Base-by-base conservation (phyloP, 2,797 vertebrate species). In the Macroramphosus scolopax region DNA sequence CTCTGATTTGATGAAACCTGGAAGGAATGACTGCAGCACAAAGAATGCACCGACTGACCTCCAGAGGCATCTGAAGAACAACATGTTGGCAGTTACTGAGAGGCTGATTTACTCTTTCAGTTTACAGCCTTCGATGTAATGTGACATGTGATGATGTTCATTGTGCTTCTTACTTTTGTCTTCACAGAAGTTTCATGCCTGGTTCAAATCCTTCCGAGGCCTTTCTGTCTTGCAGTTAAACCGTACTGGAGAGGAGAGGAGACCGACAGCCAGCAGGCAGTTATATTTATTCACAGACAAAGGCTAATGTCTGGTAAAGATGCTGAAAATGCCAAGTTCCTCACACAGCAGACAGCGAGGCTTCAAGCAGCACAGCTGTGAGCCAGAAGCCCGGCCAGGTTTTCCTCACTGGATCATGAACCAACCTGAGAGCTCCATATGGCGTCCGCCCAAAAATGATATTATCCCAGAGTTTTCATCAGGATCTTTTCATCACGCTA, bases 401-500 rank as follows among this genome's bases (percentile, higher is more conserved):
- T 77, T 53, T 77, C 61, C 59, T 63, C 35, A 20, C 66, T 81
- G 63, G 72, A 77, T 78, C 50, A 1, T 5, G 63, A 82, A 82
- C 81, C 81, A 81, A 81, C 75, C 83, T 80, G 75, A 85, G 76
- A 80, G 58, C 58, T 78, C 68, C 22, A 41, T 32, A 67, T 87
- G 88, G 84, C 82, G 65, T 25, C 1, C 40, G 36, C 80, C 86
- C 87, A 87, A 87, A 68, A 80, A 82, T 77, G 17, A 87, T 84
- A 84, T 85, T 87, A 86, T 84, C 79, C 84, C 58, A 60, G 58
- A 77, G 60, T 84, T 88, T 88, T 86, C 85, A 83, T 86, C 77
- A 78, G 75, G 77, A 75, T 63, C 82, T 84, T 84, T 87, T 88
- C 77, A 84, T 88, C 83, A 82, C 75, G 71, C 63, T 75, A 78